Evolutionary conservation across 2,113 vertebrate genomes (phyloP).

Genomic region (Anhinga rufa): DNA sequence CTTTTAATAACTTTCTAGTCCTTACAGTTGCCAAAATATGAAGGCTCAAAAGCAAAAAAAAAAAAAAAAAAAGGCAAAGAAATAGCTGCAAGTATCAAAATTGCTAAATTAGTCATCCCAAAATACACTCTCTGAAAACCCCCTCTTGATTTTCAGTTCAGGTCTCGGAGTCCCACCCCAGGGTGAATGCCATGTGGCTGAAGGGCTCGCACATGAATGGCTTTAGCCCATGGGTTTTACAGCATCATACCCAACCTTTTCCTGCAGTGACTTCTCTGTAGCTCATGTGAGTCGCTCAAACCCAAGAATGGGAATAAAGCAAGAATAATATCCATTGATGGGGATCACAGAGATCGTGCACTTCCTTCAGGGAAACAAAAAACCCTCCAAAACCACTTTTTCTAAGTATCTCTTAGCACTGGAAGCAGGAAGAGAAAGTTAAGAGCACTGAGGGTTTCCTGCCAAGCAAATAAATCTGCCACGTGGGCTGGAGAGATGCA

Average conservation of each 20-base stretch:
- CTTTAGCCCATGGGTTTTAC: not conserved
- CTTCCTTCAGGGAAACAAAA: not conserved
- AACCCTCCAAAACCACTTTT: not conserved
- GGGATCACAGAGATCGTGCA: not conserved
- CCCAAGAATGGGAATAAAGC: not conserved
- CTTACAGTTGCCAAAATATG: not conserved
- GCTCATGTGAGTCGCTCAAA: not conserved
- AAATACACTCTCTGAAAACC: not conserved
- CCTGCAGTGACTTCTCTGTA: not conserved
- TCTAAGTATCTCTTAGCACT: not conserved
- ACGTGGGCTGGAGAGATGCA: not conserved
- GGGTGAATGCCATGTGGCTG: rapidly evolving
- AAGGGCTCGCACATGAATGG: rapidly evolving
- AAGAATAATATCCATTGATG: not conserved
- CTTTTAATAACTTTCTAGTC: not conserved
- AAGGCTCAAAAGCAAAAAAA: not conserved
- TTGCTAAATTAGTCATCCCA: not conserved
- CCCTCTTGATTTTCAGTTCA: not conserved
- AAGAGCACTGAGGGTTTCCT: not conserved
- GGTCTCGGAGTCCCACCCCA: not conserved
- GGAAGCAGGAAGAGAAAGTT: not conserved
- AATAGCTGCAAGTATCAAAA: not conserved
- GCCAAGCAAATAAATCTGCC: not conserved
- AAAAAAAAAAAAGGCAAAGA: not conserved
- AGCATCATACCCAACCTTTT: not conserved